Percentiles rank a stretch among this genome's conserved stretches.
Conservation (phyloP, 1,140 invertebrate species). For the Archegozetes longisetosus region DNA sequence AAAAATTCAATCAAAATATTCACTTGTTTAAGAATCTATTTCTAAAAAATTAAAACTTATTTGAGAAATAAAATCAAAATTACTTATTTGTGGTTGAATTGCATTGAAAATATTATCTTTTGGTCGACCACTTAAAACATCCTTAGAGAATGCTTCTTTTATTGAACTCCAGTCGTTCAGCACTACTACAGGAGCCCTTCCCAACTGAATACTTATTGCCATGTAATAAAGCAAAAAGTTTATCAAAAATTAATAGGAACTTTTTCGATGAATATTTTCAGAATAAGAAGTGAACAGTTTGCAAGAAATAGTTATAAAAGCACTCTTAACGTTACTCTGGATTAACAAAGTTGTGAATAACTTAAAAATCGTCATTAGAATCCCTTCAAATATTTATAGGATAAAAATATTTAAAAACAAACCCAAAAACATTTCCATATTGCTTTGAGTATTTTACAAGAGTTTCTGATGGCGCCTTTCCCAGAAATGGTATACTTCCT, state of each 20-base stretch:
- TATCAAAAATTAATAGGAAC: not conserved
- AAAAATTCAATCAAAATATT: no score
- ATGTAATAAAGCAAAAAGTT: not conserved
- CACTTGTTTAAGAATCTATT: no score
- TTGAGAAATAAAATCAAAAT: no score
- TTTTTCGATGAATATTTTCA: no score
- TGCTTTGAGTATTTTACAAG: not conserved
- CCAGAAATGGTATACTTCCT: not conserved
- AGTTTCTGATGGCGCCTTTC: not conserved
- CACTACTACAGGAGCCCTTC: not conserved
- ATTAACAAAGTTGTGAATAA: no score
- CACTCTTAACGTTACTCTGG: no score
- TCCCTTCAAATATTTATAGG: no score
- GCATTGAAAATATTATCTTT: not conserved
- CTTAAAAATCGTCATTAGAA: no score
- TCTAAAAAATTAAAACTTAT: no score
- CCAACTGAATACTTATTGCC: not conserved
- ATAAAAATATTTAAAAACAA: not conserved
- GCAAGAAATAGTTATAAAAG: no score
- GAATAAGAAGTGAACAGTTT: no score
- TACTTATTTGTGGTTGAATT: no score
- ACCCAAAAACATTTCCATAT: not conserved
- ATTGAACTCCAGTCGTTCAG: conserved; percentile 13
- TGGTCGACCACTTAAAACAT: conserved; percentile 14
- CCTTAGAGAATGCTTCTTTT: conserved; percentile 17